phyloP scores from a whole-genome alignment of 2,888 invertebrate genomes.

The Copidosoma aretas region DNA sequence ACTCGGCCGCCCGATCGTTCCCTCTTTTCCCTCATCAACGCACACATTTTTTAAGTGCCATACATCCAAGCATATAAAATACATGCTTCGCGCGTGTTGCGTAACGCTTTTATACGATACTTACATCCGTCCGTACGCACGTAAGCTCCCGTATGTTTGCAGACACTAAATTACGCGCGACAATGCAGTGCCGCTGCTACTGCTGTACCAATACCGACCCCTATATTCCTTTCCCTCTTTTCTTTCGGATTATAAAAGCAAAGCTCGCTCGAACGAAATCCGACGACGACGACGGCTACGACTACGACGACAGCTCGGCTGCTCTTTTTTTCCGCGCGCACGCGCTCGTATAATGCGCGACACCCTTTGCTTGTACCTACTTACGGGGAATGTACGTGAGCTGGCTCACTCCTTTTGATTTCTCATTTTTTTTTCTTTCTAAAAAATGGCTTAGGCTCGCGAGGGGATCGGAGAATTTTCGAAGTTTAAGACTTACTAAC shows the following conservation, averaged over 20 bases:
- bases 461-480: too few species aligned
- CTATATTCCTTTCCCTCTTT: conserved; percentile 41
- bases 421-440: conserved; percentile 5
- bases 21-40: neutral
- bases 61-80: neutral
- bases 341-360: neutral
- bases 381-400: too few species aligned
- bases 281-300: too few species aligned
- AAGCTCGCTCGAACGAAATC: conserved; percentile 18
- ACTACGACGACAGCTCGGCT: too few species aligned
- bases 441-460: neutral
- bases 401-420: conserved; percentile 10
- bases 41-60: conserved; percentile 13
- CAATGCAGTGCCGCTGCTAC: conserved; percentile 54
- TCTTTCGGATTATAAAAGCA: conserved; percentile 56
- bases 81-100: too few species aligned
- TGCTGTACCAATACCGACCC: conserved; percentile 53
- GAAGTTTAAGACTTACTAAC: too few species aligned
- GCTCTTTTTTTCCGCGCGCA: conserved; percentile 37
- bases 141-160: conserved; percentile 57
- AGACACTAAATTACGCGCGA: conserved; percentile 62
- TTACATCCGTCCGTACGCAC: conserved; percentile 13
- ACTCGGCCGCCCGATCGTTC: neutral
- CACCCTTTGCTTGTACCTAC: neutral
- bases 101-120: conserved; percentile 23